Evolutionary conservation across 2,888 invertebrate genomes (phyloP).

Genomic region (Lithophane leautieri): DNA sequence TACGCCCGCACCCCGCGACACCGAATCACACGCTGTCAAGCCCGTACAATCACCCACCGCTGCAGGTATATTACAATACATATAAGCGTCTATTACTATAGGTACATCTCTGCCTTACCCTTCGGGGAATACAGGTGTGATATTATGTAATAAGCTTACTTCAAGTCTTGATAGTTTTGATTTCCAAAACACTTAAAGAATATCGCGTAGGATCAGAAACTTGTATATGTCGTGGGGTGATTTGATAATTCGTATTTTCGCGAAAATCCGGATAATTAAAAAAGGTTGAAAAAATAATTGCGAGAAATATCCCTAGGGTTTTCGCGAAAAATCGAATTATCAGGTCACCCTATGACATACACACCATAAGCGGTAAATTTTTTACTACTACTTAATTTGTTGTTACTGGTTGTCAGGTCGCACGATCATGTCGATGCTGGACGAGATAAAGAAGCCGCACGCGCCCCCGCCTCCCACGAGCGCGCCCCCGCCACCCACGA

Average conservation of each 20-base stretch:
- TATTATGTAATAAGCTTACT: neutral
- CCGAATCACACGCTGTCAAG: slow-evolving; percentile 70
- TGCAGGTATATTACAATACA: slow-evolving; percentile 74
- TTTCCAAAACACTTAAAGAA: neutral
- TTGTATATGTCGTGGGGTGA: no score
- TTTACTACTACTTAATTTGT: neutral
- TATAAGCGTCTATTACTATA: no score
- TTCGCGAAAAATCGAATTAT: no score
- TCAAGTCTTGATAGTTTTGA: neutral
- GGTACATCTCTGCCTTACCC: no score
- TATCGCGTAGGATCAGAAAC: neutral
- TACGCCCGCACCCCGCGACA: slow-evolving; percentile 71
- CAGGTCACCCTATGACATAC: no score
- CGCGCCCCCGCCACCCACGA: slow-evolving; percentile 9
- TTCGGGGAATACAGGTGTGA: no score
- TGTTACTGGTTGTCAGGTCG: slow-evolving; percentile 74
- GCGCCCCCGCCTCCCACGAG: slow-evolving; percentile 64
- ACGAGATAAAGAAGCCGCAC: slow-evolving; percentile 83
- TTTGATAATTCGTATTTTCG: no score
- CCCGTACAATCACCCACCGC: slow-evolving; percentile 86
- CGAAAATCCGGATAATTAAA: no score
- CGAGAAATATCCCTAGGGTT: no score
- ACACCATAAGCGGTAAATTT: neutral
- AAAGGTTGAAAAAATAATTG: no score
- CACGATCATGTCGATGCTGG: slow-evolving; percentile 84